A percentile compares a stretch with the other conserved stretches of the same genome.
Evolutionary conservation across 2,113 vertebrate species (phyloP).

Genomic region (Hippocampus mohnikei): DNA sequence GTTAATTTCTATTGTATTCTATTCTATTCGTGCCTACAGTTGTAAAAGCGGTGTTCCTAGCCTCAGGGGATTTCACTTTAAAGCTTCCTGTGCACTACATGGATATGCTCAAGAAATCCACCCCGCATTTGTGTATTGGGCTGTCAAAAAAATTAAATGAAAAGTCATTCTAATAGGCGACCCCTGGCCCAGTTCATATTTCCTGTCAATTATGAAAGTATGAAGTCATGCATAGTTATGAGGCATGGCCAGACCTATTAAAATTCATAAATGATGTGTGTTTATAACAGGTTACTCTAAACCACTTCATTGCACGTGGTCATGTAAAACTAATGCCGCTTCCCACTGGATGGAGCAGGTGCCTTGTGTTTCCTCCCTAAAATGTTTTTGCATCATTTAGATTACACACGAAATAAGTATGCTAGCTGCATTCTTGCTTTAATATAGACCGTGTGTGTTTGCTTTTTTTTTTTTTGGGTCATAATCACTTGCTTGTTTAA

Average conservation of each 20-base stretch:
- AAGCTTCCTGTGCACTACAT: constrained; percentile 73
- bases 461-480: constrained; percentile 1
- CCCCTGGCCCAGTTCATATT: constrained; percentile 98
- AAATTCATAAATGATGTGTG: constrained; percentile 97
- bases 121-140: constrained; percentile 80
- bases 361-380: constrained; percentile 15
- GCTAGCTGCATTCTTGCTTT: constrained; percentile 12
- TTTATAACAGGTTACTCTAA: constrained; percentile 74
- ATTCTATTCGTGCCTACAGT: constrained; percentile 33
- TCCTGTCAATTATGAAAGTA: constrained; percentile 99
- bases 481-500: constrained; percentile 53
- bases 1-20: too few species aligned
- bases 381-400: constrained; percentile 20
- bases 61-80: constrained; percentile 60
- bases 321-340: constrained; percentile 69
- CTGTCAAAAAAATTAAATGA: constrained; percentile 98
- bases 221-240: constrained; percentile 99
- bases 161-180: constrained; percentile 99
- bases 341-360: constrained; percentile 45
- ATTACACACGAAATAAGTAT: background rate
- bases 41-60: constrained; percentile 58
- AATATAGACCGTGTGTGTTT: constrained; percentile 16
- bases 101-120: constrained; percentile 80
- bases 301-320: constrained; percentile 69
- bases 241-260: constrained; percentile 89